phyloP scores from a whole-genome alignment of 2,797 vertebrate genomes.

The Hippoglossus hippoglossus region DNA sequence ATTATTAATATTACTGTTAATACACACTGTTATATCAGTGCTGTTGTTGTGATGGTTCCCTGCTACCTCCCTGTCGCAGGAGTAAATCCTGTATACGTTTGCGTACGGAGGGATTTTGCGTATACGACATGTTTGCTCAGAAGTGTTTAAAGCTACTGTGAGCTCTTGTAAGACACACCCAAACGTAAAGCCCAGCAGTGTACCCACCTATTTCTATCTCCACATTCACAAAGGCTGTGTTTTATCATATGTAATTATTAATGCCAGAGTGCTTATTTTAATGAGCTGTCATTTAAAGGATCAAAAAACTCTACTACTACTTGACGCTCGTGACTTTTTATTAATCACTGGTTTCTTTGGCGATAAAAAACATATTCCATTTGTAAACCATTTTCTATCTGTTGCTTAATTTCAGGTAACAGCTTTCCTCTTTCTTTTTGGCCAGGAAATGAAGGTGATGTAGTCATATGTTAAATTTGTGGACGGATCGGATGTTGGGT shows the following conservation, averaged over 20 bases:
- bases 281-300: neutral
- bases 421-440: too few relatives aligned
- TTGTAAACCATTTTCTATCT: too few relatives aligned
- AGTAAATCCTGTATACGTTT: conserved; percentile 36
- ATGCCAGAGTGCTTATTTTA: neutral
- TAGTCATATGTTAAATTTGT: too few relatives aligned
- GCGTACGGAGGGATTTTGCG: conserved; percentile 22
- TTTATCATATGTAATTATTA: conserved; percentile 13
- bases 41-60: conserved; percentile 42
- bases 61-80: conserved; percentile 26
- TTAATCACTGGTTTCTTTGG: neutral
- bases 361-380: too few relatives aligned
- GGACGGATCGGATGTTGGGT: neutral
- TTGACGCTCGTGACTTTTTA: neutral
- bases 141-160: conserved; percentile 44
- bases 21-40: conserved; percentile 18
- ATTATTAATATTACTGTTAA: conserved; percentile 24
- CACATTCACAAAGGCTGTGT: neutral
- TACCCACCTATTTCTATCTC: conserved; percentile 4
- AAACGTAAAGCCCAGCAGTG: neutral
- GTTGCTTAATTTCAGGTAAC: too few relatives aligned
- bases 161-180: conserved; percentile 55
- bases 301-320: neutral
- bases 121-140: conserved; percentile 50
- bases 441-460: too few relatives aligned